phyloP scores from a whole-genome alignment of 2,797 vertebrate genomes.

The Microhierax caerulescens region DNA sequence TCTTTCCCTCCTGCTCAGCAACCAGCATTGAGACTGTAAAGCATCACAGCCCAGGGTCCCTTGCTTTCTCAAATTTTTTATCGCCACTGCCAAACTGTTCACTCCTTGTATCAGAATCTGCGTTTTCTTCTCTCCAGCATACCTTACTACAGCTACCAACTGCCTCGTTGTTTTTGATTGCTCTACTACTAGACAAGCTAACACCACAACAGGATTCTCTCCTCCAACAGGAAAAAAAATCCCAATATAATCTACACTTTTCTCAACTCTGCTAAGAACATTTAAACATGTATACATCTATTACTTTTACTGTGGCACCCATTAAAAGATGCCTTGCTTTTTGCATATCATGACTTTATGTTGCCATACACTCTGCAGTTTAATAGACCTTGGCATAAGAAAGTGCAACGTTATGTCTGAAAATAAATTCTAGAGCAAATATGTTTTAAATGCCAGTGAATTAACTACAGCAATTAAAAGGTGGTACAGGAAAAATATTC shows the following conservation, averaged over 20 bases:
- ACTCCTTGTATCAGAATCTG: background rate
- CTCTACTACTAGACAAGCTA: background rate
- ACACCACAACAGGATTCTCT: background rate
- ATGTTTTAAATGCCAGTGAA: background rate
- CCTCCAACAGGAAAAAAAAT: background rate
- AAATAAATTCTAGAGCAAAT: background rate
- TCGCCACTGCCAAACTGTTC: background rate
- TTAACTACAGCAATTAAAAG: background rate
- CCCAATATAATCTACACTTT: background rate
- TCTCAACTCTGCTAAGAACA: background rate
- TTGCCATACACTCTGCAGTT: background rate
- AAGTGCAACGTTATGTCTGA: background rate
- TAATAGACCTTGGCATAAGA: background rate
- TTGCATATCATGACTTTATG: rapidly evolving
- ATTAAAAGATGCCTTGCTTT: background rate
- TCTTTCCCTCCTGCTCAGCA: background rate
- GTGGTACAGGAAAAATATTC: background rate
- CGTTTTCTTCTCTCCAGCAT: background rate
- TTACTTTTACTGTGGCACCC: background rate
- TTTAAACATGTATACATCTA: background rate
- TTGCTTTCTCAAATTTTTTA: background rate
- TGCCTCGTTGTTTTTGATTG: background rate
- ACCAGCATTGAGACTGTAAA: background rate
- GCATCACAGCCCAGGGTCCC: background rate
- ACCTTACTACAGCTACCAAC: background rate